Conservation (phyloP, 37 sponge, comb jelly and placozoan genomes). For the Haliclona indistincta region DNA sequence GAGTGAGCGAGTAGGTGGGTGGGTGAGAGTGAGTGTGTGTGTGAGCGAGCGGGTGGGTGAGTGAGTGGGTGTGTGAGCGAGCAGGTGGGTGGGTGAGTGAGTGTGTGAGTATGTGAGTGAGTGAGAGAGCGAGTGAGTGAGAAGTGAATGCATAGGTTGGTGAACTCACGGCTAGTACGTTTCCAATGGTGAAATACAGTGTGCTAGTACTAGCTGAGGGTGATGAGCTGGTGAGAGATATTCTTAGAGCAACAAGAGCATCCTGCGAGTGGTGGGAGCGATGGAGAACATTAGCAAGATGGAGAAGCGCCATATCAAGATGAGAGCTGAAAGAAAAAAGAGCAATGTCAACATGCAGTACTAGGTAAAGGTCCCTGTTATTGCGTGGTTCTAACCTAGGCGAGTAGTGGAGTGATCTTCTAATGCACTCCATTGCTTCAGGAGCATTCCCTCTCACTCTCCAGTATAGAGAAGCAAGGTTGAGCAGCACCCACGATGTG, state of each 20-base stretch:
- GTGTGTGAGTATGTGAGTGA: no score
- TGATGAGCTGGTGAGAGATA: constrained; percentile 49
- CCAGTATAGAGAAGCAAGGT: constrained; percentile 85
- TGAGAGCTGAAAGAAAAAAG: constrained; percentile 12
- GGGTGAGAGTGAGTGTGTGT: no score
- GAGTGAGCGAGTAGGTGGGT: no score
- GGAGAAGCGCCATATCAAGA: constrained; percentile 67
- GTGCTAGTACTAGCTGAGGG: constrained; percentile 35
- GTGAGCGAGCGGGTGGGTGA: no score
- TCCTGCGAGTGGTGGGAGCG: constrained; percentile 48
- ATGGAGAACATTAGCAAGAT: constrained; percentile 78
- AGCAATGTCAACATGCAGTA: not conserved
- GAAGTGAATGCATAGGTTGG: no score
- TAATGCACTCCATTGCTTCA: constrained; percentile 74
- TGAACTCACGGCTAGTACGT: constrained; percentile 71
- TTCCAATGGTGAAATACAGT: constrained; percentile 70
- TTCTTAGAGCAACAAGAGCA: constrained; percentile 41
- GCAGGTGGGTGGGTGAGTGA: no score
- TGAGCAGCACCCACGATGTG: constrained; percentile 82
- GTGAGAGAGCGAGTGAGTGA: no score
- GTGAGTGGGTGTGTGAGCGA: no score
- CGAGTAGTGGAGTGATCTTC: constrained; percentile 77
- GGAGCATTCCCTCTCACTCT: constrained; percentile 69
- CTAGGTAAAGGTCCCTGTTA: not conserved
- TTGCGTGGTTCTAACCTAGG: constrained; percentile 39